Percentiles rank a stretch among this genome's conserved stretches.
Conservation (phyloP, 2,888 invertebrate genomes). For the Anarsia innoxiella region DNA sequence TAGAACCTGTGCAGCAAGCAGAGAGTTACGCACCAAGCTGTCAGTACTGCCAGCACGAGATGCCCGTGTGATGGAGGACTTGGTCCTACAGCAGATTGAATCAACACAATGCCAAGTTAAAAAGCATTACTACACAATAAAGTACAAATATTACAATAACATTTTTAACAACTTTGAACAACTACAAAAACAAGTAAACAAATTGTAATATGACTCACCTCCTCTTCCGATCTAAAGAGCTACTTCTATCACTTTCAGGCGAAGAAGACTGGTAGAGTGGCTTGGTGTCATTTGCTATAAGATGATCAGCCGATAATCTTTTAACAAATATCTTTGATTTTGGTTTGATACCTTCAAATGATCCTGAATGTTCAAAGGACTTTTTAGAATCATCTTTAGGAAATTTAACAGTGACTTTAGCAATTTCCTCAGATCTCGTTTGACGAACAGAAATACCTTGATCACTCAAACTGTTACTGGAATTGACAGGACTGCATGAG, state of each 20-base stretch:
- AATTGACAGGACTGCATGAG: constrained; percentile 55
- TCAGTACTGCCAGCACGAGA: constrained; percentile 75
- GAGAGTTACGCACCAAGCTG: constrained; percentile 82
- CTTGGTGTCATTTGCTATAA: constrained; percentile 59
- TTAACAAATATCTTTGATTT: constrained; percentile 66
- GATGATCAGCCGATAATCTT: constrained; percentile 65
- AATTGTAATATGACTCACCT: constrained; percentile 38
- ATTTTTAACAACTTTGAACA: no score
- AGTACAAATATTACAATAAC: constrained; percentile 7
- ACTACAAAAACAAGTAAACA: background rate
- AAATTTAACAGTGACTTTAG: constrained; percentile 58
- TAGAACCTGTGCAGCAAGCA: constrained; percentile 86
- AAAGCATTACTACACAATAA: background rate
- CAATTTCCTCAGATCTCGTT: constrained; percentile 60
- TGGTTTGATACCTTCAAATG: constrained; percentile 64
- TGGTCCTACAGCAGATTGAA: constrained; percentile 38
- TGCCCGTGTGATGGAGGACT: constrained; percentile 55
- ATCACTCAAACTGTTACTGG: constrained; percentile 52
- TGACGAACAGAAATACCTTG: constrained; percentile 47
- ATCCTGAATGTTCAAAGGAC: constrained; percentile 63
- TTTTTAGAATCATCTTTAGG: constrained; percentile 56
- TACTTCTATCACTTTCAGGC: constrained; percentile 66
- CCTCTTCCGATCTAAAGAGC: constrained; percentile 62
- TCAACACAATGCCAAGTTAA: background rate
- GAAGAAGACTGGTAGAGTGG: constrained; percentile 60